These are phyloP conservation scores for Caenorhabditis drosophilae DNA, from an alignment of 2,888 invertebrate genomes.

Conservation along the genomic window DNA sequence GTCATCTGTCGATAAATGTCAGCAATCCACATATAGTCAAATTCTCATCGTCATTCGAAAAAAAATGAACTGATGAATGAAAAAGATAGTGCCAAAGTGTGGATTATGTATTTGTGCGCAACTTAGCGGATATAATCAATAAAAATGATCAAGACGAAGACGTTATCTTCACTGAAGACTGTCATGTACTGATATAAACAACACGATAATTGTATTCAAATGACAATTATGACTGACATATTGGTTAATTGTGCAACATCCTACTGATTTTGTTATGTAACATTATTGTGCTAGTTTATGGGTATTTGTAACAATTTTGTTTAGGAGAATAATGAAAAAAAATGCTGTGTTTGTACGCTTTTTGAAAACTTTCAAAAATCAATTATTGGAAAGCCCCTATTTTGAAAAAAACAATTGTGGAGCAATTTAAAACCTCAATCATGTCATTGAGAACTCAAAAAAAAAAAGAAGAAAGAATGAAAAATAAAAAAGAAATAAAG, in stretches of 20 bases:
- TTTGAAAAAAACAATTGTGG: too few relatives aligned
- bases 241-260: constrained; percentile 29
- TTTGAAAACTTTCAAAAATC: neutral
- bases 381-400: neutral
- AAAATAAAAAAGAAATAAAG: neutral
- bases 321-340: too few relatives aligned
- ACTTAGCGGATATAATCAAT: neutral
- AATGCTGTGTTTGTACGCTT: too few relatives aligned
- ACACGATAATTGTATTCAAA: constrained; percentile 36
- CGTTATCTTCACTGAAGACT: constrained; percentile 5
- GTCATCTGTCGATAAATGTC: too few relatives aligned
- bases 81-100: constrained; percentile 8
- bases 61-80: too few relatives aligned
- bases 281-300: constrained; percentile 1
- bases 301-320: neutral
- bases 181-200: constrained; percentile 34
- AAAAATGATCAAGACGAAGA: neutral
- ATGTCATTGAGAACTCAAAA: neutral
- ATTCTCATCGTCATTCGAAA: too few relatives aligned
- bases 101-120: constrained; percentile 12
- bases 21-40: too few relatives aligned
- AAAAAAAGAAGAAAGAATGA: neutral
- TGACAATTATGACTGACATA: constrained; percentile 33
- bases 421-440: too few relatives aligned
- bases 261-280: constrained; percentile 17